Conservation (phyloP, 2,888 invertebrate genomes). For the Pandemis heparana region DNA sequence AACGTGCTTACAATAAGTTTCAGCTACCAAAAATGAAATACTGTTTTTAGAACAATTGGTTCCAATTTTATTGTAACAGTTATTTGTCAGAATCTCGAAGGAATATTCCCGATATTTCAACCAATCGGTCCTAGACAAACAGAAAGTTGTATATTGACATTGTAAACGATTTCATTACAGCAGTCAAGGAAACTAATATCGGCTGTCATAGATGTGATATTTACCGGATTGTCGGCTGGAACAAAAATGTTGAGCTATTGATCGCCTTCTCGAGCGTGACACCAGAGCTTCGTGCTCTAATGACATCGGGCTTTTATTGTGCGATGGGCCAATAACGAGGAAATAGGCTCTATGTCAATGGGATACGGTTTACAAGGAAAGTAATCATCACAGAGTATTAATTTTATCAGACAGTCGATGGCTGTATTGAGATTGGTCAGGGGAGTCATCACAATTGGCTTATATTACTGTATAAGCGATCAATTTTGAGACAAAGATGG, state of each 20-base stretch:
- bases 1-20: background rate
- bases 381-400: slow-evolving; percentile 31
- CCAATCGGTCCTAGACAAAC: slow-evolving; percentile 42
- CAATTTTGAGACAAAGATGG: too few relatives aligned
- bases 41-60: slow-evolving; percentile 19
- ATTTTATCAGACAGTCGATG: slow-evolving; percentile 27
- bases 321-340: slow-evolving; percentile 4
- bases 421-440: slow-evolving; percentile 25
- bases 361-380: slow-evolving; percentile 28
- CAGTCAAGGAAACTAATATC: slow-evolving; percentile 42
- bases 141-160: slow-evolving; percentile 39
- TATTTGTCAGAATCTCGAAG: slow-evolving; percentile 31
- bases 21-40: background rate
- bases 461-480: background rate
- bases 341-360: slow-evolving; percentile 15
- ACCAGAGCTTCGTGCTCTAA: slow-evolving; percentile 56
- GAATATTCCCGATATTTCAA: slow-evolving; percentile 37
- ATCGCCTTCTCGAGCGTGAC: slow-evolving; percentile 58
- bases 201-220: slow-evolving; percentile 42
- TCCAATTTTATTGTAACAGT: slow-evolving; percentile 27
- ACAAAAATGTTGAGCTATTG: slow-evolving; percentile 60
- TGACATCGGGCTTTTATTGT: slow-evolving; percentile 51
- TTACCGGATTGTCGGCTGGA: slow-evolving; percentile 52
- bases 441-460: slow-evolving; percentile 22
- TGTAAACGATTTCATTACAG: slow-evolving; percentile 45